A percentile compares a stretch with the other conserved stretches of the same genome.
These are phyloP conservation scores for Celastrina argiolus DNA, from an alignment of 2,888 invertebrate genomes.

Conservation along the genomic window DNA sequence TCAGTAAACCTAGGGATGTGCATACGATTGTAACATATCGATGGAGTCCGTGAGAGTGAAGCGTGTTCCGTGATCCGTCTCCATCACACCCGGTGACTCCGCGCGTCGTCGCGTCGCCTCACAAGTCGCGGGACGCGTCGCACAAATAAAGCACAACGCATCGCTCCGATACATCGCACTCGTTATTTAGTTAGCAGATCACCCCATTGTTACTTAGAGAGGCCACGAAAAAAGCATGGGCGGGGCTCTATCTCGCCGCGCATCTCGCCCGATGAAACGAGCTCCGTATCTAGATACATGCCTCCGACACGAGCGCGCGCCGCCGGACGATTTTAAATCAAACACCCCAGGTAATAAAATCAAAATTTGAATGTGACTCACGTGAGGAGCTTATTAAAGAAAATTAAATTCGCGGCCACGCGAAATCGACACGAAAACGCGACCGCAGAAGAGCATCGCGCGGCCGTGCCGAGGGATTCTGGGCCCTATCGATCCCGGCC, in stretches of 20 bases:
- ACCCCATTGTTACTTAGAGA: conserved; percentile 73
- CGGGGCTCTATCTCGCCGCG: conserved; percentile 64
- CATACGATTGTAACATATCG: too few species aligned
- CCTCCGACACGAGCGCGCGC: conserved; percentile 52
- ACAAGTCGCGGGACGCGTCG: conserved; percentile 30
- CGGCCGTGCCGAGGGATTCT: conserved; percentile 43
- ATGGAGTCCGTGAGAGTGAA: too few species aligned
- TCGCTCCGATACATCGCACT: conserved; percentile 58
- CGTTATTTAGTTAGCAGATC: conserved; percentile 77
- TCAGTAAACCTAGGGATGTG: too few species aligned
- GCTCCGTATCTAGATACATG: conserved; percentile 69
- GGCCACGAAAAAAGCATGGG: conserved; percentile 76
- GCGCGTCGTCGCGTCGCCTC: conserved; percentile 25
- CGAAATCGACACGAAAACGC: conserved; percentile 65
- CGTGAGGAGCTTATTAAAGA: conserved; percentile 68
- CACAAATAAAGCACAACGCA: conserved; percentile 43
- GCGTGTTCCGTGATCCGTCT: conserved; percentile 12
- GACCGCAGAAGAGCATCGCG: conserved; percentile 47
- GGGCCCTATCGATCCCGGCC: conserved; percentile 46
- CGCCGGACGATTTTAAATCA: conserved; percentile 37
- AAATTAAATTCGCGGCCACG: conserved; percentile 75
- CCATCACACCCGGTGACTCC: too few species aligned
- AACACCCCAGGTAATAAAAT: conserved; percentile 39
- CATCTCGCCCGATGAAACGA: conserved; percentile 71
- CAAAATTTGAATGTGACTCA: conserved; percentile 35